phyloP scores from a whole-genome alignment of 2,797 vertebrate species.

The Aulostomus chinensis region DNA sequence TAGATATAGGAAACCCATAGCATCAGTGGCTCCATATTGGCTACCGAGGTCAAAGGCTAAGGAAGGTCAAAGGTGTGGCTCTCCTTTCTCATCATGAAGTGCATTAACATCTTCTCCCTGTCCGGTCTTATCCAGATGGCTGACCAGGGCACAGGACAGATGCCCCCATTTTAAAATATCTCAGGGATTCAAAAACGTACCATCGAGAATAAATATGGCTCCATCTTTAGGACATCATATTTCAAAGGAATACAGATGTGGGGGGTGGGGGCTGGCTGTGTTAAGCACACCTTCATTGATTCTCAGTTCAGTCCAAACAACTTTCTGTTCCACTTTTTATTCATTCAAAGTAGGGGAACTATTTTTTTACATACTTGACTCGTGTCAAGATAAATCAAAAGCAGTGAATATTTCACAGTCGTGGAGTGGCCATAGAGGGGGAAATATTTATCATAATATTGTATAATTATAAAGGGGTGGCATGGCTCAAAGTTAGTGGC shows the following conservation, averaged over 20 bases:
- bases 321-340: conserved; percentile 27
- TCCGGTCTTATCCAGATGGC: conserved; percentile 80
- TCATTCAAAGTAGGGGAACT: conserved; percentile 1
- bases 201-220: conserved; percentile 78
- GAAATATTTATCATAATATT: too few species aligned
- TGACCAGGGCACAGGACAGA: conserved; percentile 67
- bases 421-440: too few species aligned
- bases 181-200: conserved; percentile 70
- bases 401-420: too few species aligned
- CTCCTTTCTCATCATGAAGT: conserved; percentile 83
- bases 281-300: conserved; percentile 59
- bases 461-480: too few species aligned
- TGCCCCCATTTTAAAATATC: conserved; percentile 73
- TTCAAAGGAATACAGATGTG: conserved; percentile 77
- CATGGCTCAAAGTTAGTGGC: too few species aligned
- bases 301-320: conserved; percentile 37
- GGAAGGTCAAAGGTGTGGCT: conserved; percentile 83
- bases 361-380: too few species aligned
- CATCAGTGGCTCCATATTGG: conserved; percentile 74
- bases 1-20: conserved; percentile 83
- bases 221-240: conserved; percentile 79
- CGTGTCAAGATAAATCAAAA: too few species aligned
- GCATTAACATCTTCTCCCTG: conserved; percentile 82
- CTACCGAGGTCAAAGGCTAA: conserved; percentile 81
- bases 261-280: conserved; percentile 20